These are phyloP conservation scores for Sialis fuliginosa DNA, from an alignment of 2,888 invertebrate species.

Conservation along the genomic window DNA sequence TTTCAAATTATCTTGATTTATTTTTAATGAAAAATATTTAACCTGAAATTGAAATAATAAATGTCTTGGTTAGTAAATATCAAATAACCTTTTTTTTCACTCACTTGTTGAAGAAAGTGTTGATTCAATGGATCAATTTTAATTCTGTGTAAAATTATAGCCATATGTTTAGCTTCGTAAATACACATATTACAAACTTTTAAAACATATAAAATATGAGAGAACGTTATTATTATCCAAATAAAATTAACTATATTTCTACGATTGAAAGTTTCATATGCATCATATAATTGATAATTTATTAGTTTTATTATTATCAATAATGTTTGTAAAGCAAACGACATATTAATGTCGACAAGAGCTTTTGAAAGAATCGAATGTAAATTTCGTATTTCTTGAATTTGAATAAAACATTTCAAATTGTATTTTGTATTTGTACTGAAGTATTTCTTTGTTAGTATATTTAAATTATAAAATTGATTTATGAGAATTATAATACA, in stretches of 20 bases:
- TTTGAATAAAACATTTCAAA: too few relatives aligned
- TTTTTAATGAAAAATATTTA: constrained; percentile 18
- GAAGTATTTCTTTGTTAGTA: too few relatives aligned
- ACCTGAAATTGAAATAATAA: background rate
- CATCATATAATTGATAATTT: background rate
- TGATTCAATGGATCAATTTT: too few relatives aligned
- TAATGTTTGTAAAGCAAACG: background rate
- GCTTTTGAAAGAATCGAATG: background rate
- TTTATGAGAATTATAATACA: too few relatives aligned
- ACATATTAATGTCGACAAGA: background rate
- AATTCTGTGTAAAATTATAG: background rate
- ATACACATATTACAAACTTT: background rate
- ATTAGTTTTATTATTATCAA: background rate
- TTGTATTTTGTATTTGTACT: too few relatives aligned
- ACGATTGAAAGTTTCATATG: background rate
- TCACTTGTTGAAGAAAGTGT: too few relatives aligned
- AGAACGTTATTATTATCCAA: background rate
- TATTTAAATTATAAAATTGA: too few relatives aligned
- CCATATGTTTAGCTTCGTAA: background rate
- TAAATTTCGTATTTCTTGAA: background rate
- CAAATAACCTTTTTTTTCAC: background rate
- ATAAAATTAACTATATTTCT: background rate
- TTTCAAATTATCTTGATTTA: constrained; percentile 26
- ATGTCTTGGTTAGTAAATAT: background rate
- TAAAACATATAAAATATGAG: background rate